These are phyloP conservation scores for Echeneis naucrates DNA, from an alignment of 2,797 vertebrate genomes.

Conservation along the genomic window DNA sequence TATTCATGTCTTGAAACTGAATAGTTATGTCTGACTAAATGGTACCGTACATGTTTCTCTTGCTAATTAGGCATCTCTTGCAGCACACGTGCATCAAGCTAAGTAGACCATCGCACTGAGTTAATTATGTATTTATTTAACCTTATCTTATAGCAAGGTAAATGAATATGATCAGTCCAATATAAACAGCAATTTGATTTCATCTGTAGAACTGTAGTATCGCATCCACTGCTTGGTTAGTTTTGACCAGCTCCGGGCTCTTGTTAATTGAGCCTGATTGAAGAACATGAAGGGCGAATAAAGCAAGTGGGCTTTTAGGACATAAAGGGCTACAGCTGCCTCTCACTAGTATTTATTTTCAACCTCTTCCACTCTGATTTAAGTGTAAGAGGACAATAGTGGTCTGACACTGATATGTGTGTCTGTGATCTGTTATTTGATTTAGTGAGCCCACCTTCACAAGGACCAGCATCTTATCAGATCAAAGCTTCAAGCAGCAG, in stretches of 20 bases:
- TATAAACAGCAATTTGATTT: slow-evolving; percentile 26
- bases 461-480: slow-evolving; percentile 88
- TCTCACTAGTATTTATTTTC: slow-evolving; percentile 79
- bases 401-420: slow-evolving; percentile 68
- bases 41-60: background rate
- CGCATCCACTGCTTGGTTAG: slow-evolving; percentile 25
- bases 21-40: background rate
- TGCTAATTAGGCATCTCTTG: slow-evolving; percentile 8
- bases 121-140: slow-evolving; percentile 6
- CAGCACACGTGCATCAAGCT: background rate
- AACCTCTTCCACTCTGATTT: slow-evolving; percentile 79
- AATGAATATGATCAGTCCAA: slow-evolving; percentile 13
- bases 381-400: slow-evolving; percentile 77
- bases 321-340: slow-evolving; percentile 73
- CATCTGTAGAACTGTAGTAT: slow-evolving; percentile 18
- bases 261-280: slow-evolving; percentile 80
- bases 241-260: slow-evolving; percentile 61
- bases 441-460: slow-evolving; percentile 75
- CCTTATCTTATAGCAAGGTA: slow-evolving; percentile 9
- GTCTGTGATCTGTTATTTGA: slow-evolving; percentile 78
- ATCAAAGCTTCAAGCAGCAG: slow-evolving; percentile 86
- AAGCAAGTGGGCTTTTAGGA: slow-evolving; percentile 76
- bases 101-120: slow-evolving; percentile 1
- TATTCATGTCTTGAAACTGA: background rate
- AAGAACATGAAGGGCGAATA: slow-evolving; percentile 74